These are phyloP conservation scores for Forbesichthys papilliferus DNA, from an alignment of 2,113 vertebrate species.

Conservation along the genomic window DNA sequence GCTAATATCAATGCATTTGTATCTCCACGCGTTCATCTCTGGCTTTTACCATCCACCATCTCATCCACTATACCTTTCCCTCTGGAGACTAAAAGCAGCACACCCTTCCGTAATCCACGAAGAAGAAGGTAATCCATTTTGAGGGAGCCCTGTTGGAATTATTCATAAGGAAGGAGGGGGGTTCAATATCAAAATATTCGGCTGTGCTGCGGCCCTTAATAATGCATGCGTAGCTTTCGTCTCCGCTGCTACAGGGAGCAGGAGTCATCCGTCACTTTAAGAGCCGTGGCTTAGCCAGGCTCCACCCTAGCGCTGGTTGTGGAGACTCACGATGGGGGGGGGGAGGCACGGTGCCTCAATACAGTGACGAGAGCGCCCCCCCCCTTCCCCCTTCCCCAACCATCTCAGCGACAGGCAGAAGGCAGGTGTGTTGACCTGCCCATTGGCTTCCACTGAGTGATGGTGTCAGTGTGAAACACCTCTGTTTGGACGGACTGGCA, in stretches of 20 bases:
- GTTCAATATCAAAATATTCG: constrained; percentile 71
- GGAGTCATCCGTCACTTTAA: constrained; percentile 63
- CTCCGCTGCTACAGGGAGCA: constrained; percentile 57
- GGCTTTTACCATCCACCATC: constrained; percentile 38
- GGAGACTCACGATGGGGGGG: constrained; percentile 42
- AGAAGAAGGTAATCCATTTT: constrained; percentile 65
- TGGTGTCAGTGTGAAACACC: constrained; percentile 74
- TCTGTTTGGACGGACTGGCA: constrained; percentile 69
- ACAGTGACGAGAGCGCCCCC: constrained; percentile 28
- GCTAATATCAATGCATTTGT: constrained; percentile 46
- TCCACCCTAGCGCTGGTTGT: constrained; percentile 27
- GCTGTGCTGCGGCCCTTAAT: constrained; percentile 58
- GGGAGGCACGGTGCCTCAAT: constrained; percentile 45
- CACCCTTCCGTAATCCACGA: constrained; percentile 32
- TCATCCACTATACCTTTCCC: constrained; percentile 26
- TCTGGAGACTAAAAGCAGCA: constrained; percentile 40
- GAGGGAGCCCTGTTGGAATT: constrained; percentile 62
- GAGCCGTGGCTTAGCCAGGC: constrained; percentile 31
- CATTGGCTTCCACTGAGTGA: constrained; percentile 68
- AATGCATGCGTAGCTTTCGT: constrained; percentile 64
- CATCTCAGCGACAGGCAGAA: constrained; percentile 39
- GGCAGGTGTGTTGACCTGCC: constrained; percentile 63
- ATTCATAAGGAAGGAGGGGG: constrained; percentile 61
- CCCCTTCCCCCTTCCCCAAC: constrained; percentile 12
- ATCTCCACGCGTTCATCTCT: constrained; percentile 5